Conservation (phyloP, 2,888 invertebrate species). For the Drosophila birchii region DNA sequence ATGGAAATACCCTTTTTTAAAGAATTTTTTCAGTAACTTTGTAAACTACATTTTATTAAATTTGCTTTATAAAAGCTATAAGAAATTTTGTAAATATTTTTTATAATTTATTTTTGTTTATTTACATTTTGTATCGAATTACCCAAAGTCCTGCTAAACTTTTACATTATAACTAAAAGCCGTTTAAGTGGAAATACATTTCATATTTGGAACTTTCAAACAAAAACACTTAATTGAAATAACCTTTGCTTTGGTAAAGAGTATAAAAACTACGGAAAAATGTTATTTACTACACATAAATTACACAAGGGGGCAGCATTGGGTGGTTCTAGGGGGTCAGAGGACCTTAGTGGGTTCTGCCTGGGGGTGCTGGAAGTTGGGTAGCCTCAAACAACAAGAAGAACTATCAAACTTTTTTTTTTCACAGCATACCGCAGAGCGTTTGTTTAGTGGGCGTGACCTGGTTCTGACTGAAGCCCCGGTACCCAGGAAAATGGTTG, state of each 20-base stretch:
- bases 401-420: constrained; percentile 64
- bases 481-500: constrained; percentile 14
- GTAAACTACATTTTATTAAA: too few species aligned
- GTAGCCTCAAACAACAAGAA: constrained; percentile 52
- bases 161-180: background rate
- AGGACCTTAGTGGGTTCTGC: background rate
- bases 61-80: background rate
- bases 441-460: constrained; percentile 58
- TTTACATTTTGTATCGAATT: background rate
- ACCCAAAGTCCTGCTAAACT: background rate
- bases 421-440: constrained; percentile 62
- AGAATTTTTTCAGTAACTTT: background rate
- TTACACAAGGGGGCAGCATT: constrained; percentile 40
- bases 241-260: background rate
- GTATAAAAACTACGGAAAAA: constrained; percentile 41
- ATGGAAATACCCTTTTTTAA: background rate
- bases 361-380: constrained; percentile 35
- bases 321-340: background rate
- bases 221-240: background rate
- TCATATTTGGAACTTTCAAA: background rate
- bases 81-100: background rate
- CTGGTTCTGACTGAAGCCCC: constrained; percentile 10
- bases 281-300: constrained; percentile 79
- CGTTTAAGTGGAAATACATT: background rate
- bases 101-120: background rate